Evolutionary conservation across 2,797 vertebrate genomes (phyloP), one percentile per base, ranked within the genome.

Genomic region (Vireo griseus): DNA sequence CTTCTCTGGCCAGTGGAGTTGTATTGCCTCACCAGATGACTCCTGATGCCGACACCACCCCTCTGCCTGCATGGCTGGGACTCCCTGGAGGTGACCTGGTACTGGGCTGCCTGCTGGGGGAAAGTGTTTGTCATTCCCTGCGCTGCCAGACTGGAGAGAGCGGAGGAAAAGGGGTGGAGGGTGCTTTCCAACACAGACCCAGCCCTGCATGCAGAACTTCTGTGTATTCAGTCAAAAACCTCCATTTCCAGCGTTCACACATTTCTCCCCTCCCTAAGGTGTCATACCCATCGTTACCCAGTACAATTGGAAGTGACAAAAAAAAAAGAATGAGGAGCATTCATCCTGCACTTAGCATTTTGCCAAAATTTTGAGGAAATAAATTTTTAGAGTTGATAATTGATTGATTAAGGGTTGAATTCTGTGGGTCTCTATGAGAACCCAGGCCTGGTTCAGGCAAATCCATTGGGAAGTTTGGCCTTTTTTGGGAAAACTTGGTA

Each of bases 1-100:
- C 22, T 58, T 17, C 31, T 67, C 12, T 20, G 45, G 39, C 31
- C 51, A 33, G 17, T 4, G 4, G 2, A 40, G 62, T 10, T 54
- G 29, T n/a, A 14, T 5, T 48, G 28, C 47, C 66, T 69, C 33
- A 31, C 11, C 39, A 85, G 10, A 6, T 28, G 25, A 31, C 22
- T 78, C 9, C 17, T 1, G 1, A 54, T 25, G 71, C 29, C 81
- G 92, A 42, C 28, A 76, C 76, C 89, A 65, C 6, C 66, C 57
- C 39, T 17, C 39, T 55, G 39, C 39, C 66, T 54, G 39, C 51
- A 31, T 3, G 54, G 54, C 63, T 62, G 55, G 48, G 55, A 51
- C 8, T 13, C 28, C 31, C 37, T 4, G 0, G 14, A 61, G 12
- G 11, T 0, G 1, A 62, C 25, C 2, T 4, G 55, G 13, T 25